These are phyloP conservation scores for Tokudaia tokunoshimensis DNA, from an alignment of 2,797 vertebrate species.

Conservation along the genomic window DNA sequence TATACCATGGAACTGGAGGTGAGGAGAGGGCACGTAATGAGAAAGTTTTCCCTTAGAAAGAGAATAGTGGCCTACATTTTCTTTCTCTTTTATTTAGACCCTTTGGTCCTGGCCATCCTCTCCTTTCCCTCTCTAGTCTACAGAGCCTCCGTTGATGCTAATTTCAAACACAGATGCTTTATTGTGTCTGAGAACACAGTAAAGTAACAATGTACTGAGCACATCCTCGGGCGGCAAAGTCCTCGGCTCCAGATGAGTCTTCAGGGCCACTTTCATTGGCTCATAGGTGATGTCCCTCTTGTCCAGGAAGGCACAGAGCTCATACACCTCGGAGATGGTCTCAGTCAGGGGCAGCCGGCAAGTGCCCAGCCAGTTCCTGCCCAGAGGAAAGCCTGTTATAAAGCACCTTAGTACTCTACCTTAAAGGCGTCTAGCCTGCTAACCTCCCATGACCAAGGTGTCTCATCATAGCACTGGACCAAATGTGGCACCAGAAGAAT, in stretches of 20 bases:
- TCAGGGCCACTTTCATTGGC: constrained; percentile 87
- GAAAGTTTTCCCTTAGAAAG: constrained; percentile 27
- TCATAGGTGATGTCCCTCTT: constrained; percentile 85
- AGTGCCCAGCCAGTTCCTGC: constrained; percentile 88
- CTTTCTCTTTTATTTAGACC: neutral
- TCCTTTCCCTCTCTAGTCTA: constrained; percentile 4
- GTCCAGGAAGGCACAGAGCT: constrained; percentile 87
- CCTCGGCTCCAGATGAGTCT: constrained; percentile 81
- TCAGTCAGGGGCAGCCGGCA: constrained; percentile 85
- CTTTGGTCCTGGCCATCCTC: neutral
- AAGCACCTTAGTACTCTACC: neutral
- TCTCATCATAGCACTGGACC: neutral
- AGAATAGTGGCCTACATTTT: constrained; percentile 34
- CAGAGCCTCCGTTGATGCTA: neutral
- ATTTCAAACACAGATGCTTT: constrained; percentile 50
- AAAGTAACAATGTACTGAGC: constrained; percentile 74
- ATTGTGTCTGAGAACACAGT: neutral
- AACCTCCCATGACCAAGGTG: neutral
- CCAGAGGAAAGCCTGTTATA: constrained; percentile 60
- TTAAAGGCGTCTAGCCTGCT: neutral
- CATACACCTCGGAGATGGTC: constrained; percentile 85
- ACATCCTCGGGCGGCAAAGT: constrained; percentile 42
- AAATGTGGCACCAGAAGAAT: neutral
- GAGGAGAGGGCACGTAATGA: constrained; percentile 6
- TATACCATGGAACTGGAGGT: neutral